A percentile compares a stretch with the other conserved stretches of the same genome.
phyloP scores from a whole-genome alignment of 2,113 vertebrate species.

The Channa maculata region DNA sequence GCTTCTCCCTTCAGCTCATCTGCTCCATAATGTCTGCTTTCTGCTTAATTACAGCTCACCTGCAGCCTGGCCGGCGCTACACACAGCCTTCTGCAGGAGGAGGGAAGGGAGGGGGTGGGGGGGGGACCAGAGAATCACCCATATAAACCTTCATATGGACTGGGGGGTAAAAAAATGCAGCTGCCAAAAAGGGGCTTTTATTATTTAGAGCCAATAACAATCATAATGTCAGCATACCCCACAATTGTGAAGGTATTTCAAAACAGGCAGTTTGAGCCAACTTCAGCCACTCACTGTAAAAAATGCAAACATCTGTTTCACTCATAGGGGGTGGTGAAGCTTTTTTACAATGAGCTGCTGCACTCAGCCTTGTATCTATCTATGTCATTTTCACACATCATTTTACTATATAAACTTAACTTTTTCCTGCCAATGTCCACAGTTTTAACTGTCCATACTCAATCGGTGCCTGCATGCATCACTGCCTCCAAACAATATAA shows the following conservation, averaged over 20 bases:
- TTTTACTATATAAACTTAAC: too few relatives aligned
- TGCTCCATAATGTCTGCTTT: constrained; percentile 73
- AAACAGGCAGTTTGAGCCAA: constrained; percentile 37
- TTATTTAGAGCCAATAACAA: constrained; percentile 76
- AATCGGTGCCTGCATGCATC: too few relatives aligned
- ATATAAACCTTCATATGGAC: constrained; percentile 69
- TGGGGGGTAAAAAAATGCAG: not conserved
- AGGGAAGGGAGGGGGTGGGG: not conserved
- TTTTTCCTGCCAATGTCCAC: too few relatives aligned
- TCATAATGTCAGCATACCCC: constrained; percentile 68
- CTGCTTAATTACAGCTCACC: constrained; percentile 79
- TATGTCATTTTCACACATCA: too few relatives aligned
- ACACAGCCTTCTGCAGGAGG: constrained; percentile 22
- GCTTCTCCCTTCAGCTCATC: constrained; percentile 67
- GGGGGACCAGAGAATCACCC: constrained; percentile 4
- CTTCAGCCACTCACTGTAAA: constrained; percentile 16
- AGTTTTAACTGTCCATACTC: too few relatives aligned
- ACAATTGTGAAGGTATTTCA: constrained; percentile 67
- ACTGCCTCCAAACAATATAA: too few relatives aligned
- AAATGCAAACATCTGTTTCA: constrained; percentile 68
- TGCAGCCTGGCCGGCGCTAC: constrained; percentile 73
- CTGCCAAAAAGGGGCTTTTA: constrained; percentile 64
- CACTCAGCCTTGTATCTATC: not conserved
- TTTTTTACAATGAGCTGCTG: constrained; percentile 21
- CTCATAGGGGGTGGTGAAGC: not conserved